A percentile compares a stretch with the other conserved stretches of the same genome.
Evolutionary conservation across 2,113 vertebrate species (phyloP).

Genomic region (Crotalus horridus): DNA sequence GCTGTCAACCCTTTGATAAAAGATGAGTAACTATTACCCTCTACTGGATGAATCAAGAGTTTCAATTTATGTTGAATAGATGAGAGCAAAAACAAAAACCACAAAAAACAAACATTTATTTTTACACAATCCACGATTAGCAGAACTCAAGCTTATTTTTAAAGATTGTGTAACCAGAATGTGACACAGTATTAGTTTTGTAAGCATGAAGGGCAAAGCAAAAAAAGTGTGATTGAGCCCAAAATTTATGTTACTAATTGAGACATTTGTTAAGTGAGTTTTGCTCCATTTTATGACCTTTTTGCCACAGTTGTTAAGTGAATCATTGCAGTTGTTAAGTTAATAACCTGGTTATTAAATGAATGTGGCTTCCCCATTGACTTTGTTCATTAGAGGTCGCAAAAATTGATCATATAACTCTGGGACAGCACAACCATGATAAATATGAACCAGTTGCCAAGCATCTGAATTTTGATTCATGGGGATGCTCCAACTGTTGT

Average conservation of each 20-base stretch:
- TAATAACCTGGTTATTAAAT: background rate
- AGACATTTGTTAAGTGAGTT: background rate
- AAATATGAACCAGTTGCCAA: background rate
- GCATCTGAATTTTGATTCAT: background rate
- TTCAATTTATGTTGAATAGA: background rate
- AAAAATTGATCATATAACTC: background rate
- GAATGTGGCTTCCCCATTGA: background rate
- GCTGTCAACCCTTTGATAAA: background rate
- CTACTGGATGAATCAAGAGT: background rate
- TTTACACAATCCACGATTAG: background rate
- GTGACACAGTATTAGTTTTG: background rate
- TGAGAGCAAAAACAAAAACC: background rate
- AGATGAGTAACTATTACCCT: background rate
- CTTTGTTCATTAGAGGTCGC: background rate
- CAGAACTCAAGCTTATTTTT: background rate
- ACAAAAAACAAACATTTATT: background rate
- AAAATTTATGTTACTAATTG: background rate
- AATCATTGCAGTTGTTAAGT: background rate
- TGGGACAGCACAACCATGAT: background rate
- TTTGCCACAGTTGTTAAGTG: background rate
- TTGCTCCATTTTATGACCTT: no score
- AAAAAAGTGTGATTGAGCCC: background rate
- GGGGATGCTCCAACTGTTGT: background rate
- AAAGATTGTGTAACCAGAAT: background rate
- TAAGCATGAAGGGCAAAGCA: background rate